A percentile compares a stretch with the other conserved stretches of the same genome.
phyloP scores from a whole-genome alignment of 2,113 vertebrate genomes.

The Gymnarchus niloticus region DNA sequence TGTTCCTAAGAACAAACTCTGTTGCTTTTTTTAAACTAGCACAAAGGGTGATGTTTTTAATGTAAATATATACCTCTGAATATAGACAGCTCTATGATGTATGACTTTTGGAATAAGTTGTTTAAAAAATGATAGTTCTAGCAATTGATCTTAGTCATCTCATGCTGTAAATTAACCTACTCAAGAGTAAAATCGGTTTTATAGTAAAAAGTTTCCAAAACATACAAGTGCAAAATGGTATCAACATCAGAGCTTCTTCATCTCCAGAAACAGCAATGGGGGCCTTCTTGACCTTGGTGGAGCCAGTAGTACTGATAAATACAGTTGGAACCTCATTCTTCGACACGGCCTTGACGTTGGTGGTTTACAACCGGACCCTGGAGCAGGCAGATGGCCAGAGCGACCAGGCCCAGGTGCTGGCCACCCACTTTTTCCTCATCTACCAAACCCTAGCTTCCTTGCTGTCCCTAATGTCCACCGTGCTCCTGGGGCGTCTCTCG shows the following conservation, averaged over 20 bases:
- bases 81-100: background rate
- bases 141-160: background rate
- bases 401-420: conserved; percentile 38
- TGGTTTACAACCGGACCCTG: conserved; percentile 38
- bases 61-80: background rate
- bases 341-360: conserved; percentile 42
- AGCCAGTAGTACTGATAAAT: conserved; percentile 44
- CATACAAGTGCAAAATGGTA: background rate
- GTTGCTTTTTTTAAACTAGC: background rate
- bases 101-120: background rate
- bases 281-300: conserved; percentile 35
- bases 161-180: background rate
- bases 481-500: conserved; percentile 34
- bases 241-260: background rate
- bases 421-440: conserved; percentile 43
- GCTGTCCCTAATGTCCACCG: conserved; percentile 38
- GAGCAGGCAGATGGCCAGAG: conserved; percentile 29
- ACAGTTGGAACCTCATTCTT: conserved; percentile 43
- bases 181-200: background rate
- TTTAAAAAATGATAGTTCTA: too few species aligned
- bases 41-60: background rate
- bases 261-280: conserved; percentile 28
- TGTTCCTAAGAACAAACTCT: background rate
- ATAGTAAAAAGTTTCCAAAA: background rate
- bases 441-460: conserved; percentile 36